Evolutionary conservation across 1,140 invertebrate species (phyloP).

Genomic region (Theocolax elegans): DNA sequence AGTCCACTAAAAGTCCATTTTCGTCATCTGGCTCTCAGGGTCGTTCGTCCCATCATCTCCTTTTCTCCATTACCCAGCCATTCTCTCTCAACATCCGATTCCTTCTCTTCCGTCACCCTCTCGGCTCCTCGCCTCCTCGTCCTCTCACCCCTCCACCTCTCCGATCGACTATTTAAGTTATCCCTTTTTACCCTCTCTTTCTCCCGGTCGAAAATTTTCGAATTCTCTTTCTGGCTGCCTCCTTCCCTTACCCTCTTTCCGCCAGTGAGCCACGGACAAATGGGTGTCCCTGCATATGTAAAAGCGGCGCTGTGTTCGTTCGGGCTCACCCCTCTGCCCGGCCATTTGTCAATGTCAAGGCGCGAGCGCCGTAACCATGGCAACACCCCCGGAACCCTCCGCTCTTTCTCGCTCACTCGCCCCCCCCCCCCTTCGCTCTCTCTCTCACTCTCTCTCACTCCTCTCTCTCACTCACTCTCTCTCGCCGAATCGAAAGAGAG

Average conservation of each 20-base stretch:
- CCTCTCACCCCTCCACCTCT: background rate
- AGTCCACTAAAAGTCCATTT: conserved; percentile 37
- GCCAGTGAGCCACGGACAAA: conserved; percentile 57
- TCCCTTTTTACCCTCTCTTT: conserved; percentile 19
- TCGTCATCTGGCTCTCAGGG: conserved; percentile 18
- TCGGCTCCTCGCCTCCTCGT: conserved; percentile 12
- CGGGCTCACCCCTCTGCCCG: conserved; percentile 64
- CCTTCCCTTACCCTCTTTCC: conserved; percentile 39
- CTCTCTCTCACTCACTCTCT: conserved; percentile 39
- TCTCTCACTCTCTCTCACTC: background rate
- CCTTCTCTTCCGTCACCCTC: conserved; percentile 42
- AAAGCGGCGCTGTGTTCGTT: conserved; percentile 65
- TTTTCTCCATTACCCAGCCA: conserved; percentile 25
- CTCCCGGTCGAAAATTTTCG: conserved; percentile 21
- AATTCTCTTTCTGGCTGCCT: conserved; percentile 39
- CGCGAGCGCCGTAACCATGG: conserved; percentile 67
- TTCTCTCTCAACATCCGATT: conserved; percentile 38
- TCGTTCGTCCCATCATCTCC: conserved; percentile 27
- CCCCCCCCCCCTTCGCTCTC: background rate
- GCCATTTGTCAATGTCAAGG: conserved; percentile 70
- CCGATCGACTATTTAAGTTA: conserved; percentile 22
- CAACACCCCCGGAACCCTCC: conserved; percentile 60
- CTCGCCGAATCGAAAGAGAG: conserved; percentile 50
- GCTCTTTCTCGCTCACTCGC: background rate
- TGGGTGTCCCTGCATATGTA: conserved; percentile 69